A percentile compares a stretch with the other conserved stretches of the same genome.
phyloP scores from a whole-genome alignment of 2,888 invertebrate genomes.

The Hymenopus coronatus region DNA sequence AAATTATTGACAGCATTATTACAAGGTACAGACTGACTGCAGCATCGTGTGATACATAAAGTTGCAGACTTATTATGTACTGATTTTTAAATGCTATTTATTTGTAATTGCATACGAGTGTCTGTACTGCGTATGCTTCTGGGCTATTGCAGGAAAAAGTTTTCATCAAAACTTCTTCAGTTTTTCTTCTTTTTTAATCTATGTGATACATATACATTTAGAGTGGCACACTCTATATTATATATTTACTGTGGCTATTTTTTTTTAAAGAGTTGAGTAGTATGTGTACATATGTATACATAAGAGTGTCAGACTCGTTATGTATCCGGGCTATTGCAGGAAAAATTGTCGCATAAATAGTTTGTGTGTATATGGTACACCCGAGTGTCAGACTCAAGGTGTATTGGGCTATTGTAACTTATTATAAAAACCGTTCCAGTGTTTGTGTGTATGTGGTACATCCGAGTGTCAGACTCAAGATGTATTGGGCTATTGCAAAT shows the following conservation, averaged over 20 bases:
- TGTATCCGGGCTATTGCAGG: conserved; percentile 34
- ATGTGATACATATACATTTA: conserved; percentile 27
- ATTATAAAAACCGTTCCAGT: conserved; percentile 22
- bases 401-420: conserved; percentile 34
- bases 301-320: conserved; percentile 30
- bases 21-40: conserved; percentile 1
- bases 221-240: conserved; percentile 29
- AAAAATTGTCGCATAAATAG: conserved; percentile 27
- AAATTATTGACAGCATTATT: conserved; percentile 18
- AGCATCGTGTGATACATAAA: conserved; percentile 26
- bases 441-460: conserved; percentile 29
- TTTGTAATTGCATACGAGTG: conserved; percentile 14
- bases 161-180: not conserved
- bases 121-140: conserved; percentile 13
- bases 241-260: conserved; percentile 28
- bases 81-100: conserved; percentile 5
- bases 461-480: conserved; percentile 30
- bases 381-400: conserved; percentile 32
- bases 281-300: conserved; percentile 22
- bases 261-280: conserved; percentile 23
- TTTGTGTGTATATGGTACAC: conserved; percentile 33
- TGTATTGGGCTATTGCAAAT: conserved; percentile 29
- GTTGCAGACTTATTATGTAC: conserved; percentile 30
- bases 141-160: conserved; percentile 29
- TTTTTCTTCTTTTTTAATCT: not conserved